Base-by-base conservation (phyloP, 2,888 invertebrate genomes). In the Aphrophora alni region DNA sequence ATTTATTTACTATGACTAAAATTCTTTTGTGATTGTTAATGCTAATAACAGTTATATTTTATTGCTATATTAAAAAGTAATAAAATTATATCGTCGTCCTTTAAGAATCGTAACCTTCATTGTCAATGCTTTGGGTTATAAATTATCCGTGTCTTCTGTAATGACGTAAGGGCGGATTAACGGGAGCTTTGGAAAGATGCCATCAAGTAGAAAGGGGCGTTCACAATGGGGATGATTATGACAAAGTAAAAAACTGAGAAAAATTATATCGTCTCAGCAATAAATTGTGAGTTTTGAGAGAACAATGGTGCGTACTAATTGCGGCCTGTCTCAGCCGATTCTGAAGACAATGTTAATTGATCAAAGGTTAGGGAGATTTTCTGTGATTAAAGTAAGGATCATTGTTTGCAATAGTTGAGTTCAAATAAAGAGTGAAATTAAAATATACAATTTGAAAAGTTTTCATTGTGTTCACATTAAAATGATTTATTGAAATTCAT, bases 221-320 rank as follows among this genome's bases (percentile, higher is more conserved):
- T 1, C 59, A 59, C 59, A 59, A 59, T 59, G 21, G 59, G 59
- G 59, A 44, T 59, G 59, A 59, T 59, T 59, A 59, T 59, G 59
- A 59, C 59, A 59, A 59, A 59, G 59, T 59, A 59, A 59, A 59
- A 59, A 59, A 59, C 59, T n/a, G 21, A 59, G 59, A 59, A 59
- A 59, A 59, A 59, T 59, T 59, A 59, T 59, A 59, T 59, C 59
- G n/a, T 59, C 21, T 59, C 21, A 21, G 59, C 59, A 59, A 59
- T 59, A 59, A 59, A 59, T 59, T 59, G 59, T 59, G 59, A 44
- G 44, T 14, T 44, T 59, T 21, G n/a, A 1, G 5, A 14, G n/a
- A 59, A 59, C 59, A 59, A 59, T 59, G 59, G 21, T 14, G 59
- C 7, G 21, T 14, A 2, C 59, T 59, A 59, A 59, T 59, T 59